Base-by-base conservation (phyloP, 2,888 invertebrate genomes). In the Disparrhopalites patrizii region DNA sequence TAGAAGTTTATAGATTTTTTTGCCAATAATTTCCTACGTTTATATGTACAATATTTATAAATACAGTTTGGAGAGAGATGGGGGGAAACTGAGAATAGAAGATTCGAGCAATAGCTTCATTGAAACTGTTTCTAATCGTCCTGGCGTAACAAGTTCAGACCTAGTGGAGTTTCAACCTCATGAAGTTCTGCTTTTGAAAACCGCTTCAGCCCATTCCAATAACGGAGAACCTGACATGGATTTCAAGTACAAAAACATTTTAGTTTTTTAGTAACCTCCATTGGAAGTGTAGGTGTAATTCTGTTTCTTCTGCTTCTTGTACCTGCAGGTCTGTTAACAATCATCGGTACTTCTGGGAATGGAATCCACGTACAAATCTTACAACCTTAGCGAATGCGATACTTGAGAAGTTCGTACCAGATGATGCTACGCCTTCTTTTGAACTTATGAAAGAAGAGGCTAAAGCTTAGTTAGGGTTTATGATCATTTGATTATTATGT, bases 141-240 rank as follows among this genome's bases (percentile, higher is more conserved):
- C 51, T 4, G 50, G 50, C 7, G n/a, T 13, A 10, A 7, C 50
- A 18, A 7, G 50, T n/a, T 8, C 50, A 20, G n/a, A 18, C n/a
- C 51, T 27, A 3, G 27, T 54, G 25, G 54, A 23, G 18, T 27
- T 25, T 27, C 25, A 3, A 18, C 15, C 27, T 18, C 1, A 13
- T 27, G 54, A 54, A 27, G 27, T 54, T 1, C 7, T n/a, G 8
- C 30, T 54, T 54, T 28, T 54, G 54, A 54, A 54, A 55, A 30
- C 13, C 18, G 18, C n/a, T 18, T 18, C 5, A 13, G 40, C 13
- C 18, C 40, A n/a, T n/a, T n/a, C n/a, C n/a, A n/a, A n/a, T n/a
- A n/a, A n/a, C n/a, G n/a, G n/a, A n/a, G n/a, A n/a, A n/a, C n/a
- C n/a, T n/a, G n/a, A n/a, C n/a, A n/a, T n/a, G n/a, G n/a, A n/a